Percentiles rank a stretch among this genome's conserved stretches.
Conservation (phyloP, 2,888 invertebrate genomes). For the Horisme vitalbata region DNA sequence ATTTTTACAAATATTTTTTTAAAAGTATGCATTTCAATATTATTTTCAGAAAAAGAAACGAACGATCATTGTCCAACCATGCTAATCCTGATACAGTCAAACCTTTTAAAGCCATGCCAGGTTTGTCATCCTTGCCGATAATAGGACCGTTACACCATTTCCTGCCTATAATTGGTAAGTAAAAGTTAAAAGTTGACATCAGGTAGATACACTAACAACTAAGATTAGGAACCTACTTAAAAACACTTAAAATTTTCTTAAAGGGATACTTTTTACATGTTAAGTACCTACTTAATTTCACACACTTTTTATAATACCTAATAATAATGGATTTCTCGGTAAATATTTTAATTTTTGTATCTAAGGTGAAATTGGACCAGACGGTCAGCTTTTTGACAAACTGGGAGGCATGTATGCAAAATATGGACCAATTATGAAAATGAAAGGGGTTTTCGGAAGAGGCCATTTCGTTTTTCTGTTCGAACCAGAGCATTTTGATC, state of each 20-base stretch:
- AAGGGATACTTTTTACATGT: too few relatives aligned
- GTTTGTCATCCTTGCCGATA: constrained; percentile 40
- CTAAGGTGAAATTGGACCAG: constrained; percentile 55
- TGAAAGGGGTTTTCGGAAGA: constrained; percentile 57
- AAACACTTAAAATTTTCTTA: too few relatives aligned
- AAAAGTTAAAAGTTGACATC: too few relatives aligned
- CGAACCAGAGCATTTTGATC: constrained; percentile 60
- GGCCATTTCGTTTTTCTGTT: constrained; percentile 59
- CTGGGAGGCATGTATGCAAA: constrained; percentile 48
- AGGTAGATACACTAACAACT: too few relatives aligned
- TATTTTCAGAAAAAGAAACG: not conserved
- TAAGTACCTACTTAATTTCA: too few relatives aligned
- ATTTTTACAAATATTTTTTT: not conserved
- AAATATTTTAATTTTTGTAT: not conserved
- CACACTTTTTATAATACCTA: too few relatives aligned
- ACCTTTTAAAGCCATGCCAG: constrained; percentile 42
- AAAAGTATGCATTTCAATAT: not conserved
- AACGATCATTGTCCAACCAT: not conserved
- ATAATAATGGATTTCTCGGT: not conserved
- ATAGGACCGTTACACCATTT: constrained; percentile 49
- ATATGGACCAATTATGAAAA: constrained; percentile 61
- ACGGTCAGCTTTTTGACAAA: constrained; percentile 49
- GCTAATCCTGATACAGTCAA: constrained; percentile 21
- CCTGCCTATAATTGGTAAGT: constrained; percentile 46
- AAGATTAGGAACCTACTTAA: too few relatives aligned